Percentiles rank a stretch among this genome's conserved stretches.
Evolutionary conservation across 2,888 invertebrate genomes (phyloP).

Genomic region (Matsumyia berberina): DNA sequence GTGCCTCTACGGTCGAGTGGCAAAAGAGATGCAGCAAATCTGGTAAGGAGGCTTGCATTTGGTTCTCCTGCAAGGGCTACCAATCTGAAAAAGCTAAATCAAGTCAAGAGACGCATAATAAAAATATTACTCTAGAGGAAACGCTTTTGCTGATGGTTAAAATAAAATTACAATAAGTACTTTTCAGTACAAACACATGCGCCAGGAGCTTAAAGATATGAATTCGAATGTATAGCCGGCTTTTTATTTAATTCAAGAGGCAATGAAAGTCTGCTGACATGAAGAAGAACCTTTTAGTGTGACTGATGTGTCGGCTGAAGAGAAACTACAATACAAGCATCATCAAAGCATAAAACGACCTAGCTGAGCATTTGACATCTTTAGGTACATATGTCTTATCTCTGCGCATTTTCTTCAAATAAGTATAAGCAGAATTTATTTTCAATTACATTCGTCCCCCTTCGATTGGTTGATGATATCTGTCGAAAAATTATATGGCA

Average conservation of each 20-base stretch:
- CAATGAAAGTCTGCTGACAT: no score
- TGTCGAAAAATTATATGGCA: conserved; percentile 29
- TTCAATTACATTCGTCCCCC: conserved; percentile 23
- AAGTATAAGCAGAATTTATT: no score
- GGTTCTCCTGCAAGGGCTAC: conserved; percentile 18
- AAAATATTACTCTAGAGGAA: conserved; percentile 18
- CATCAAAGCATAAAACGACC: no score
- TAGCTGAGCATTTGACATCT: no score
- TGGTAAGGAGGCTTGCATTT: conserved; percentile 15
- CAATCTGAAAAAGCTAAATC: conserved; percentile 4
- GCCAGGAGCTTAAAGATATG: conserved; percentile 17
- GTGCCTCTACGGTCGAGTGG: no score
- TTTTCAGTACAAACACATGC: conserved; percentile 36
- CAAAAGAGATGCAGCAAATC: conserved; percentile 11
- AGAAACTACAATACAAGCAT: conserved; percentile 16
- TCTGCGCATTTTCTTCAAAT: no score
- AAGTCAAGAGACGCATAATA: conserved; percentile 1
- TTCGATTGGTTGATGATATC: conserved; percentile 21
- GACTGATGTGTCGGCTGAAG: conserved; percentile 13
- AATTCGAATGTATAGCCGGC: conserved; percentile 14
- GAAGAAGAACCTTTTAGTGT: conserved; percentile 29
- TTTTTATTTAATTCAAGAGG: conserved; percentile 18
- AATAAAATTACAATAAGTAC: conserved; percentile 10
- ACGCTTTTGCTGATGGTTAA: conserved; percentile 25
- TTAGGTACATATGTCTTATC: no score